A percentile compares a stretch with the other conserved stretches of the same genome.
Conservation (phyloP, 1,140 invertebrate genomes). For the Nymphalis io region DNA sequence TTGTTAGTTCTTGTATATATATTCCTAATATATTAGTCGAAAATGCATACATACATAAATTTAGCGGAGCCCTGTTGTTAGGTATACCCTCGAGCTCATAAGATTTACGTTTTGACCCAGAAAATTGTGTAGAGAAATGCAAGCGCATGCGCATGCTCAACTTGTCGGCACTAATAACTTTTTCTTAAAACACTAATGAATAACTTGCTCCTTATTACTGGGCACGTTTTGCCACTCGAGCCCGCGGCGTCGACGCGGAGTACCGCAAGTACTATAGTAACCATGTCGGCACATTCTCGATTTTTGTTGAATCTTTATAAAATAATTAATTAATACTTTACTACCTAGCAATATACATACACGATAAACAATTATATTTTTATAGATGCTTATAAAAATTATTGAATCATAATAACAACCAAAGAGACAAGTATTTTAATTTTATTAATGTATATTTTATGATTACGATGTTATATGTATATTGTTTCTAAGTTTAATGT, state of each 20-base stretch:
- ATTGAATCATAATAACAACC: no score
- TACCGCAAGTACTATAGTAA: constrained; percentile 21
- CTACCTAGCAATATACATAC: not conserved
- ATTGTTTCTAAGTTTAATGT: not conserved
- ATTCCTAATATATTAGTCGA: no score
- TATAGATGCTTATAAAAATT: no score
- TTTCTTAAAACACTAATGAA: constrained; percentile 75
- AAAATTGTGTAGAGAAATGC: constrained; percentile 62
- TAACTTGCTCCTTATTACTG: constrained; percentile 69
- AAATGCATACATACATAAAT: not conserved
- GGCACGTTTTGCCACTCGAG: constrained; percentile 65
- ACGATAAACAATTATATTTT: not conserved
- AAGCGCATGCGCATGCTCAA: constrained; percentile 61
- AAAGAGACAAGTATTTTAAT: no score
- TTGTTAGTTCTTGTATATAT: no score
- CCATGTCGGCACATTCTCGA: not conserved
- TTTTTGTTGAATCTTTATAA: no score
- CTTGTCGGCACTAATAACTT: constrained; percentile 64
- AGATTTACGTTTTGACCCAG: constrained; percentile 42
- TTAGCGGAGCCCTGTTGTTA: not conserved
- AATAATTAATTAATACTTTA: no score
- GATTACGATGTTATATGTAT: not conserved
- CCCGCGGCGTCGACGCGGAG: constrained; percentile 23
- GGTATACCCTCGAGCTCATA: constrained; percentile 31
- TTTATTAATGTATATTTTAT: not conserved